Conservation (phyloP, 2,888 invertebrate genomes). For the Drosophila siamana region DNA sequence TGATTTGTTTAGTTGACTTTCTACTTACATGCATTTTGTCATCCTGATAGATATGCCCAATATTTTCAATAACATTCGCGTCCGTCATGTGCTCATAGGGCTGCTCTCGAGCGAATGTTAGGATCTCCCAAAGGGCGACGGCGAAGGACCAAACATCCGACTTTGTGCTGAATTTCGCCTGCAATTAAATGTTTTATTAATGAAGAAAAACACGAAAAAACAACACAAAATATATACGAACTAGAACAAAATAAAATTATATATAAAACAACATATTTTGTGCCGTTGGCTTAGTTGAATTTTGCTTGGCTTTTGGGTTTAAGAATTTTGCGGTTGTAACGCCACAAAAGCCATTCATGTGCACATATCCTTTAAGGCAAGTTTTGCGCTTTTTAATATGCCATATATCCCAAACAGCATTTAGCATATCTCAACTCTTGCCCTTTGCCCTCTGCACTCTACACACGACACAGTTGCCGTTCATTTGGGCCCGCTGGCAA, state of each 20-base stretch:
- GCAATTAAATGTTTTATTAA: constrained; percentile 66
- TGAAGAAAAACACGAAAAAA: not conserved
- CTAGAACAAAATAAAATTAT: no score
- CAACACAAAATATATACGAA: not conserved
- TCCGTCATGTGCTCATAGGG: constrained; percentile 93
- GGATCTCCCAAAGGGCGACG: constrained; percentile 94
- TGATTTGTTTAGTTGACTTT: constrained; percentile 16
- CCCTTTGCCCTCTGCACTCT: constrained; percentile 9
- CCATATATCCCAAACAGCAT: constrained; percentile 18
- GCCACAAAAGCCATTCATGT: constrained; percentile 62
- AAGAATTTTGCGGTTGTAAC: constrained; percentile 59
- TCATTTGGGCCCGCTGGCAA: constrained; percentile 56
- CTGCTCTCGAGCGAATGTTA: constrained; percentile 93
- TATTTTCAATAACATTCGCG: constrained; percentile 93
- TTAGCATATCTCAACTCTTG: constrained; percentile 21
- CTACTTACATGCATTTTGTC: constrained; percentile 89
- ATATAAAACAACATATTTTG: no score
- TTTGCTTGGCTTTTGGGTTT: constrained; percentile 56
- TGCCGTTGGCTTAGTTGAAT: constrained; percentile 39
- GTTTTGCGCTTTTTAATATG: constrained; percentile 70
- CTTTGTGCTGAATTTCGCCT: constrained; percentile 93
- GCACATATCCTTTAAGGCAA: constrained; percentile 62
- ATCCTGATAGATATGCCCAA: constrained; percentile 91
- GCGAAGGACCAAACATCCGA: constrained; percentile 96
- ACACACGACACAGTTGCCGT: constrained; percentile 30